Evolutionary conservation across 2,888 invertebrate genomes (phyloP), one percentile per base, ranked within the genome.

Genomic region (Laspeyria flexula): DNA sequence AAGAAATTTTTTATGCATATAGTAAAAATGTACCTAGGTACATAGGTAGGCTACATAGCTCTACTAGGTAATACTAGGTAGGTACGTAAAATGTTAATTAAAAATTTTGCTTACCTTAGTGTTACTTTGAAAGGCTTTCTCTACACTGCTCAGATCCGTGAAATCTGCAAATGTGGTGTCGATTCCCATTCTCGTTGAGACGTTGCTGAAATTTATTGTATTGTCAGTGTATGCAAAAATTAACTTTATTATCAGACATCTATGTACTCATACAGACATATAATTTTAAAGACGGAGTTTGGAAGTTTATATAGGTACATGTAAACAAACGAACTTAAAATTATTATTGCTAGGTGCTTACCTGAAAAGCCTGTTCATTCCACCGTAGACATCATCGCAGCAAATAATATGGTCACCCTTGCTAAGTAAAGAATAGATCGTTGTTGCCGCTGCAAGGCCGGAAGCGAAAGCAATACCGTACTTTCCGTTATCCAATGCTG

Each of bases 351-450:
- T 18, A 18, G 25, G 25, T 18, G 6, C 11, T 65, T 88, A 93
- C 85, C 91, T 91, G 59, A 94, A 90, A 33, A 95, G 78, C 66
- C 98, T 94, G 76, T 96, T 96, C 0, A 97, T 97, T 15, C 99
- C 99, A 43, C 99, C 99, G 77, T 99, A 99, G 2, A 99, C 93
- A 86, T 99, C 99, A 83, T 99, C 98, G 54, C 96, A 95, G 72
- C 96, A 95, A 34, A 99, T 85, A 9, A 99, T 93, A 78, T 99
- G 98, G 81, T 99, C 99, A 0, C 99, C 99, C 54, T 92, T 73
- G 60, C 94, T 94, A 6, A 99, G 90, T 67, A 98, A 88, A 29
- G 96, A 94, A 5, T 95, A 87, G 9, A 99, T 82, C 2, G 96
- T 94, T 0, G 96, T 96, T 0, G 95, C 96, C 0, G 98, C 96